phyloP scores from a whole-genome alignment of 2,797 vertebrate genomes.

The Mus spretus region DNA sequence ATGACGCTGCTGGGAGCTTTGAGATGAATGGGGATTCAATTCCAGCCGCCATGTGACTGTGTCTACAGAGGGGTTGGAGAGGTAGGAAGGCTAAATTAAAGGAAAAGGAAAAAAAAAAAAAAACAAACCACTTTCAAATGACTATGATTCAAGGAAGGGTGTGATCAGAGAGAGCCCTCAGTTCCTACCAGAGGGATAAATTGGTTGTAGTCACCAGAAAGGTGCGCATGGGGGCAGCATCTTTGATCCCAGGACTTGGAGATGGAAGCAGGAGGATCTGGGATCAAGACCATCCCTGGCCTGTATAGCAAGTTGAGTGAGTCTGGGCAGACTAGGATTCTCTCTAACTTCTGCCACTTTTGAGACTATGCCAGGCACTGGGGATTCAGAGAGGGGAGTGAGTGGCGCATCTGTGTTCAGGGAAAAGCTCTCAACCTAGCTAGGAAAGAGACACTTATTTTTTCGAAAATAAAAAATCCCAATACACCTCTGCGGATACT shows the following conservation, averaged over 20 bases:
- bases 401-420: neutral
- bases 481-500: neutral
- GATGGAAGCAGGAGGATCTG: neutral
- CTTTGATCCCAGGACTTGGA: neutral
- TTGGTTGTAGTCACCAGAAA: conserved; percentile 48
- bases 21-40: conserved; percentile 51
- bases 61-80: neutral
- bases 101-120: neutral
- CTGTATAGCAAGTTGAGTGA: neutral
- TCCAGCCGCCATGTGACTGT: conserved; percentile 62
- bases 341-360: neutral
- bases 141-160: conserved; percentile 56
- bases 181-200: conserved; percentile 41
- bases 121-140: neutral
- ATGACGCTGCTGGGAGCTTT: conserved; percentile 11
- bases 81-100: conserved; percentile 26
- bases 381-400: neutral
- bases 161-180: neutral
- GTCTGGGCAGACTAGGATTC: neutral
- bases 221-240: neutral
- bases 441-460: conserved; percentile 26
- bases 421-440: neutral
- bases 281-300: neutral
- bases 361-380: neutral
- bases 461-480: conserved; percentile 52